Evolutionary conservation across 2,888 invertebrate species (phyloP), one percentile per base, ranked within the genome.

Genomic region (Nycteola revayana): DNA sequence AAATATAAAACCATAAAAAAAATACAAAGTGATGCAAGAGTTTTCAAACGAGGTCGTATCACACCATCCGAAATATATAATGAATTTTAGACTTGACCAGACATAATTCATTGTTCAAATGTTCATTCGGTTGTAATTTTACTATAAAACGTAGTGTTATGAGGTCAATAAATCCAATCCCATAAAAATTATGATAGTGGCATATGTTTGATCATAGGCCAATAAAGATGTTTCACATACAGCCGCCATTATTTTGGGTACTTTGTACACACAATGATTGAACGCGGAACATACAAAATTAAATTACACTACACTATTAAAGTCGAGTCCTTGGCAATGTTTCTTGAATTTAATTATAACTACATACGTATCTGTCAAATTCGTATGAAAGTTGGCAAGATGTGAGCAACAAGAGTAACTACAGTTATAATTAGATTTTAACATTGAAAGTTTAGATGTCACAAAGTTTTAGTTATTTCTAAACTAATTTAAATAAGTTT

Each of bases 341-440:
- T 71, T 75, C 74, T 77, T 78, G 73, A 75, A 76, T 83, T 76
- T 83, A 85, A 82, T 79, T 82, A 76, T 86, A 86, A 75, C 76
- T 66, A 69, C 71, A 62, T 66, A 65, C 74, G 75, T 79, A 75
- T 75, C 77, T 76, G 79, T 86, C 81, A 83, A 82, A 85, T 71
- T 70, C 66, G 66, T 71, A 78, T 66, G 75, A 78, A 79, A 75
- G 75, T 84, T 85, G 85, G 85, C 86, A 85, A 80, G 14, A 14
- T 14, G 71, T 71, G 67, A 74, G 60, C 72, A 73, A 67, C 70
- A 59, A 60, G 63, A 64, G 55, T 60, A 47, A 52, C n/a, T 42
- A n/a, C n/a, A n/a, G 65, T 60, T 78, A 76, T 75, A 78, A 75
- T 75, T 82, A 85, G 76, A 54, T 57, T 64, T 57, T 69, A 77